Percentiles rank a stretch among this genome's conserved stretches.
Conservation (phyloP, 2,113 vertebrate genomes). For the Tenebrosternarchus preto region DNA sequence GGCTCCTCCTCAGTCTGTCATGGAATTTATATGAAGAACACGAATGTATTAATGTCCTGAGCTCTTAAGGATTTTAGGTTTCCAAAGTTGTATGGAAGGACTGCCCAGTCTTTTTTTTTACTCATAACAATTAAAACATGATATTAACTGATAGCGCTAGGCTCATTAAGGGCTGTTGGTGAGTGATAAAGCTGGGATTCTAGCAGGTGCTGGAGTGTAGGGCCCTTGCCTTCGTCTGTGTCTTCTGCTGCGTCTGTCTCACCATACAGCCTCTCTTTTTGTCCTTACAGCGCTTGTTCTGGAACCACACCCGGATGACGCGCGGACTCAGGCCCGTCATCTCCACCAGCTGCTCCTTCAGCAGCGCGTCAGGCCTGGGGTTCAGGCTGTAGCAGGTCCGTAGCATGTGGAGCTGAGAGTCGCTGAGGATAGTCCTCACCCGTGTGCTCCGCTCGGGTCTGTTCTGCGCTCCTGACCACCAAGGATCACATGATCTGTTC, state of each 20-base stretch:
- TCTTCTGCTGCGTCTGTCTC: constrained; percentile 91
- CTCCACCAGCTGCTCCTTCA: constrained; percentile 98
- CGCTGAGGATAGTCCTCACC: constrained; percentile 93
- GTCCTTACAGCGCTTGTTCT: constrained; percentile 99
- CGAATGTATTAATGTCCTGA: too few relatives aligned
- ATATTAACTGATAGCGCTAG: too few relatives aligned
- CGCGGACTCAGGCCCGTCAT: constrained; percentile 95
- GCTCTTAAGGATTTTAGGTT: too few relatives aligned
- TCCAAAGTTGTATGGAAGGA: too few relatives aligned
- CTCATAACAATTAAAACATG: too few relatives aligned
- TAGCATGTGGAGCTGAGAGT: constrained; percentile 93
- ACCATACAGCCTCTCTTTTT: constrained; percentile 92
- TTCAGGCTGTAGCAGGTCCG: constrained; percentile 95
- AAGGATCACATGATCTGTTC: constrained; percentile 69
- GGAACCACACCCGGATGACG: constrained; percentile 98
- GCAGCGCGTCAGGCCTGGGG: constrained; percentile 92
- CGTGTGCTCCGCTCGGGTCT: constrained; percentile 90
- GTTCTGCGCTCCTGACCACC: constrained; percentile 84
- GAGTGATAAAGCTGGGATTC: too few relatives aligned
- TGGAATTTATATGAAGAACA: neutral
- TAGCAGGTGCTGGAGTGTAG: neutral
- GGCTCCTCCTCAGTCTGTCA: constrained; percentile 77
- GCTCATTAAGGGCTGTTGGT: too few relatives aligned
- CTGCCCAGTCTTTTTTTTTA: too few relatives aligned
- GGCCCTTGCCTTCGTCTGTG: constrained; percentile 79